Conservation (phyloP, 1,140 invertebrate species). For the Drosophila asahinai region DNA sequence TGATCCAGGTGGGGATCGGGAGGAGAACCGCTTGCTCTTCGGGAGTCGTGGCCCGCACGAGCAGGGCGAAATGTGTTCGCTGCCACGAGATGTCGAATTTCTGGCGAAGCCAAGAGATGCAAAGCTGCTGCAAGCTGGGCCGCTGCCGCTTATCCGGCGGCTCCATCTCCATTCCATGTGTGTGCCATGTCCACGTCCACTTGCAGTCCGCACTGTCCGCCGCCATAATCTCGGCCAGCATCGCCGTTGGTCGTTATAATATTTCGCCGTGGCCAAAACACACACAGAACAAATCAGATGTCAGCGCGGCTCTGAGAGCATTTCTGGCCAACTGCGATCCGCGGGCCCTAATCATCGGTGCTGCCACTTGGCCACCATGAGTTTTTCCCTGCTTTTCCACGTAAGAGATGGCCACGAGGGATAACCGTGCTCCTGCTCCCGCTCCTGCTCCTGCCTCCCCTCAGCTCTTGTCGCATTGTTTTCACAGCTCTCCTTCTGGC, state of each 20-base stretch:
- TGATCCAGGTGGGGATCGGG: constrained; percentile 2
- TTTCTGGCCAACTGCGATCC: constrained; percentile 40
- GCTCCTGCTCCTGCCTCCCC: background rate
- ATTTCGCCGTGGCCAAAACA: constrained; percentile 73
- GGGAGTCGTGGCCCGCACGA: constrained; percentile 46
- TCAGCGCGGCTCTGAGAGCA: constrained; percentile 54
- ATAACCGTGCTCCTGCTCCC: constrained; percentile 15
- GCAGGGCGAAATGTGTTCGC: constrained; percentile 36
- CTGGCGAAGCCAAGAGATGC: constrained; percentile 54
- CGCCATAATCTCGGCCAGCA: constrained; percentile 58
- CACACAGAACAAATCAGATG: constrained; percentile 79
- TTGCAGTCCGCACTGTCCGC: constrained; percentile 26
- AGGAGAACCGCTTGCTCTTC: background rate
- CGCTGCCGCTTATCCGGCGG: constrained; percentile 32
- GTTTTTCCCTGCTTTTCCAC: constrained; percentile 46
- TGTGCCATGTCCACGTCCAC: constrained; percentile 37
- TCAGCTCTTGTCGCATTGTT: constrained; percentile 75
- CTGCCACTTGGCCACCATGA: constrained; percentile 30
- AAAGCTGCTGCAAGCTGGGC: constrained; percentile 34
- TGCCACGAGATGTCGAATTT: constrained; percentile 53
- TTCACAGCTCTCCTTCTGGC: constrained; percentile 62
- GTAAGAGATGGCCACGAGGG: constrained; percentile 49
- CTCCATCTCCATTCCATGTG: constrained; percentile 51
- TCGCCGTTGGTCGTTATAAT: constrained; percentile 82
- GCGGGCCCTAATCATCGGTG: constrained; percentile 48